Percentiles rank a stretch among this genome's conserved stretches.
These are phyloP conservation scores for Erannis defoliaria DNA, from an alignment of 2,888 invertebrate genomes.

Conservation along the genomic window DNA sequence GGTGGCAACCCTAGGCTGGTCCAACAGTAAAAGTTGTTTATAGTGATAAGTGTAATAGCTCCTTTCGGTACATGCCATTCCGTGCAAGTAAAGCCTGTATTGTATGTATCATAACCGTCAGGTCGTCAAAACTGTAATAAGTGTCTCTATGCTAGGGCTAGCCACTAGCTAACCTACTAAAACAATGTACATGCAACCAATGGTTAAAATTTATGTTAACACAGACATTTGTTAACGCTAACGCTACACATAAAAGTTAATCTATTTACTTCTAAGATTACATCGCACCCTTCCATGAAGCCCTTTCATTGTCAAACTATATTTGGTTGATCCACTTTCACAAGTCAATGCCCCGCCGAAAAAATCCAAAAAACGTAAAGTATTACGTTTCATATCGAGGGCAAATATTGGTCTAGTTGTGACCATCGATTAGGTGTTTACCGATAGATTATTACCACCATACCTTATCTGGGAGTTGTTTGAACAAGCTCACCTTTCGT, in stretches of 20 bases:
- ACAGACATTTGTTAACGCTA: slow-evolving; percentile 1
- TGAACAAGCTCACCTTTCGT: slow-evolving; percentile 52
- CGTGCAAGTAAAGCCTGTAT: too few relatives aligned
- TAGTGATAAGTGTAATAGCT: too few relatives aligned
- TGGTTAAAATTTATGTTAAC: slow-evolving; percentile 5
- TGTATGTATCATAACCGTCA: too few relatives aligned
- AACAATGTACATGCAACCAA: neutral
- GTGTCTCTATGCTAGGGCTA: neutral
- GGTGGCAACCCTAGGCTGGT: too few relatives aligned
- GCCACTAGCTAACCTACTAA: neutral
- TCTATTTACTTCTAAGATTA: slow-evolving; percentile 19
- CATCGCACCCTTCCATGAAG: slow-evolving; percentile 26
- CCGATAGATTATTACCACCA: slow-evolving; percentile 55
- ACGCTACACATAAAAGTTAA: slow-evolving; percentile 6
- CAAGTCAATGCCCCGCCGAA: slow-evolving; percentile 54
- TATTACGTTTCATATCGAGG: slow-evolving; percentile 54
- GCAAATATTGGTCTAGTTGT: slow-evolving; percentile 62
- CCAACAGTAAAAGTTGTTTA: too few relatives aligned
- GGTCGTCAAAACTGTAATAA: neutral
- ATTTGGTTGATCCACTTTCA: slow-evolving; percentile 49
- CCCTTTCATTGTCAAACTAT: slow-evolving; percentile 30
- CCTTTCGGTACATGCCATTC: too few relatives aligned
- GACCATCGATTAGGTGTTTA: slow-evolving; percentile 65
- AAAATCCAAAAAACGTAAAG: slow-evolving; percentile 44
- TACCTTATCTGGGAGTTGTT: slow-evolving; percentile 60